Evolutionary conservation across 2,888 invertebrate species (phyloP).

Genomic region (Hybos culiciformis): DNA sequence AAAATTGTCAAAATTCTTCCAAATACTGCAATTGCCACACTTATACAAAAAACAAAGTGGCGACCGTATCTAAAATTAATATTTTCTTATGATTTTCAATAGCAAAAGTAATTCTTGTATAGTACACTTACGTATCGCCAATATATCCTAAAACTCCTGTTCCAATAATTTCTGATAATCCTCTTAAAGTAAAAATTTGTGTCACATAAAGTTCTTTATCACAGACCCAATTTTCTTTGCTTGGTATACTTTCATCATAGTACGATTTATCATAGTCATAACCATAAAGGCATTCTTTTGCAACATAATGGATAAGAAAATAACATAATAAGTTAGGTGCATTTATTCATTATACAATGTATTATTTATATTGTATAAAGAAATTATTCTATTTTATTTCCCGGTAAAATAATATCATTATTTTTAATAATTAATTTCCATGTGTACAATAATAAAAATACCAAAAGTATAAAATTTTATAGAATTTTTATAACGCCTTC

Average conservation of each 20-base stretch:
- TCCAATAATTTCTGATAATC: constrained; percentile 42
- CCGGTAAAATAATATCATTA: too few relatives aligned
- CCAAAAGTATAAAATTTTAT: too few relatives aligned
- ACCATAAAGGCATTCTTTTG: constrained; percentile 41
- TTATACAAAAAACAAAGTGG: constrained; percentile 38
- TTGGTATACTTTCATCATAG: constrained; percentile 39
- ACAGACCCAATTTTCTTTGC: constrained; percentile 44
- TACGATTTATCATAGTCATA: constrained; percentile 43
- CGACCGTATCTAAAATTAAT: constrained; percentile 36
- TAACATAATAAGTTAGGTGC: too few relatives aligned
- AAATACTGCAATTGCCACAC: constrained; percentile 32
- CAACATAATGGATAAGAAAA: too few relatives aligned
- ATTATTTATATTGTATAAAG: too few relatives aligned
- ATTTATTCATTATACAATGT: too few relatives aligned
- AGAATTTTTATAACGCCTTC: too few relatives aligned
- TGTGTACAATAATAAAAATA: too few relatives aligned
- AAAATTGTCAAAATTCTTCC: constrained; percentile 35
- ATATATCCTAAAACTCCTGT: constrained; percentile 43
- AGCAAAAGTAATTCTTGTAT: neutral
- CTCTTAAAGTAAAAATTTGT: constrained; percentile 40
- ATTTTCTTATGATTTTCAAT: neutral
- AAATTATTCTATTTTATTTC: too few relatives aligned
- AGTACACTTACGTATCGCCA: constrained; percentile 40
- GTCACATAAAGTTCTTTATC: constrained; percentile 39
- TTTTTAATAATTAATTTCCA: too few relatives aligned